Conservation (phyloP, 2,113 vertebrate species). For the Rutilus rutilus region DNA sequence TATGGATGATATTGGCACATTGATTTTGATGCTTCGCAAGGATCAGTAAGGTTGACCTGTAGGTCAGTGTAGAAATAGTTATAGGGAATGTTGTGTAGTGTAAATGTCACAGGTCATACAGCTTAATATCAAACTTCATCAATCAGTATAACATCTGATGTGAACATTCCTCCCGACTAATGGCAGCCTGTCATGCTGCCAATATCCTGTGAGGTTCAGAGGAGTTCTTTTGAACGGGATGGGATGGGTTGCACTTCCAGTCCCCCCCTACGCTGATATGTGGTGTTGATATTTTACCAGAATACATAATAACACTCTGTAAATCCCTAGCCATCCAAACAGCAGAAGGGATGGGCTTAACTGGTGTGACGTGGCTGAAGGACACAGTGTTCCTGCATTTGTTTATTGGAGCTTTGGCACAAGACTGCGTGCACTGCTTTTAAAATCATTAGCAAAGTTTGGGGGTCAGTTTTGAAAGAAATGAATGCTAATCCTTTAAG, state of each 20-base stretch:
- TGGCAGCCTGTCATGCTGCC: not conserved
- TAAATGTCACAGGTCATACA: not conserved
- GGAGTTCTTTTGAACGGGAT: not conserved
- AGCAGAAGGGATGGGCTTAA: not conserved
- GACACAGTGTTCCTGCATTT: constrained; percentile 30
- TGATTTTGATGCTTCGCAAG: not conserved
- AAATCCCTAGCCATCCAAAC: not conserved
- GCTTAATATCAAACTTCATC: not conserved
- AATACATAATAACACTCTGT: not conserved
- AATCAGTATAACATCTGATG: not conserved
- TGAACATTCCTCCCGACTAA: not conserved
- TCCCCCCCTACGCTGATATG: not conserved
- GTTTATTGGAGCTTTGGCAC: not conserved
- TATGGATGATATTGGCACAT: not conserved
- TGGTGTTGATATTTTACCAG: not conserved
- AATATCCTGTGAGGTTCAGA: not conserved
- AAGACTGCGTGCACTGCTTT: not conserved
- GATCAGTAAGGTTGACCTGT: not conserved
- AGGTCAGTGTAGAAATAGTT: too few species aligned
- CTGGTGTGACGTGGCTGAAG: not conserved
- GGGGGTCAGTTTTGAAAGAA: not conserved
- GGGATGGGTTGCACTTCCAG: not conserved
- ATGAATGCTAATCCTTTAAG: not conserved
- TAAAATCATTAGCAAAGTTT: not conserved
- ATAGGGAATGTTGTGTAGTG: too few species aligned